phyloP scores from a whole-genome alignment of 2,797 vertebrate species.

The Remorina albescens region DNA sequence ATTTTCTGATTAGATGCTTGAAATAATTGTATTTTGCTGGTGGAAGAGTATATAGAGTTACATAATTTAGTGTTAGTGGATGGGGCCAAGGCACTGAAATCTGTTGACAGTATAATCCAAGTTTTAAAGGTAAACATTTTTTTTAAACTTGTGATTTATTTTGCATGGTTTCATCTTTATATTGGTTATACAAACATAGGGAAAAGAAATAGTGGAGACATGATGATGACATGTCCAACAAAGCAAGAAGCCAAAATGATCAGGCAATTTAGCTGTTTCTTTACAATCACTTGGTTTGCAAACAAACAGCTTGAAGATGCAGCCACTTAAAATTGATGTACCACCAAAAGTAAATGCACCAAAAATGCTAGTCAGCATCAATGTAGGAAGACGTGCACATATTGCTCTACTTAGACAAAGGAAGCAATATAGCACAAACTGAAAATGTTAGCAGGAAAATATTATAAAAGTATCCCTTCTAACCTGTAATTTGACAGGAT shows the following conservation, averaged over 20 bases:
- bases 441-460: neutral
- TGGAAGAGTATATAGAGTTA: constrained; percentile 27
- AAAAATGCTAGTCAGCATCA: neutral
- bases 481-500: no score
- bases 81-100: constrained; percentile 23
- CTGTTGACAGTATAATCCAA: constrained; percentile 6
- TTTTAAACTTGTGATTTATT: neutral
- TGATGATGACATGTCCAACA: neutral
- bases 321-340: neutral
- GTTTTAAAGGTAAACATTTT: constrained; percentile 1
- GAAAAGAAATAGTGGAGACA: neutral
- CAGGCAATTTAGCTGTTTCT: no score
- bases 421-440: neutral
- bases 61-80: constrained; percentile 40
- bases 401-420: neutral
- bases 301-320: neutral
- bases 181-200: neutral
- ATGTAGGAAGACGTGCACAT: neutral
- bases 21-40: constrained; percentile 51
- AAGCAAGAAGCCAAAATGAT: neutral
- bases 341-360: neutral
- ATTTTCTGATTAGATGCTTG: constrained; percentile 56
- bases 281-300: neutral
- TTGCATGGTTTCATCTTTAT: neutral
- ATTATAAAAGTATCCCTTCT: neutral